Conservation (phyloP, 2,888 invertebrate genomes). For the Hesperia comma region DNA sequence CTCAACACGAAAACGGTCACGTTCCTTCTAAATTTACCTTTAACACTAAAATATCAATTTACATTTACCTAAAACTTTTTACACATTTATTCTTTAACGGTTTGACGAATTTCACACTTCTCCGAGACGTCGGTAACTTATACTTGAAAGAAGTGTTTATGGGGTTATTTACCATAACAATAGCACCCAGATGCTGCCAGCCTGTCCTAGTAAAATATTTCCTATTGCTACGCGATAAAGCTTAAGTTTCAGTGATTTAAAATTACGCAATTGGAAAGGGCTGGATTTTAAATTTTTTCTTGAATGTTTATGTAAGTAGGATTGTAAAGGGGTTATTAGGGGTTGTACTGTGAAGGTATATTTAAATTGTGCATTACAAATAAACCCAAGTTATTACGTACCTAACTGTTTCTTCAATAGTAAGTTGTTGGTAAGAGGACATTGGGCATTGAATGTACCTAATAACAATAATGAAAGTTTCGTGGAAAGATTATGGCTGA, state of each 20-base stretch:
- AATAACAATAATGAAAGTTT: no score
- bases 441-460: no score
- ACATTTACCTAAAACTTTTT: slow-evolving; percentile 20
- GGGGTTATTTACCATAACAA: slow-evolving; percentile 36
- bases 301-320: slow-evolving; percentile 1
- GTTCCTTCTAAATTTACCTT: slow-evolving; percentile 10
- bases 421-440: background rate
- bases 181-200: slow-evolving; percentile 13
- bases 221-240: background rate
- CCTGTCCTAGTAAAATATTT: background rate
- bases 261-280: slow-evolving; percentile 17
- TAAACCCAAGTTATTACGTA: background rate
- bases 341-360: slow-evolving; percentile 5
- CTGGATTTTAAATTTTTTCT: background rate
- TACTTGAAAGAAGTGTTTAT: slow-evolving; percentile 35
- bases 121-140: slow-evolving; percentile 20
- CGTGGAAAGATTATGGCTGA: no score
- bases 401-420: background rate
- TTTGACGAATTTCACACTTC: slow-evolving; percentile 31
- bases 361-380: background rate
- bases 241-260: slow-evolving; percentile 1
- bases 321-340: slow-evolving; percentile 4
- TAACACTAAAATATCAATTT: slow-evolving; percentile 4
- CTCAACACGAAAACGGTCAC: slow-evolving; percentile 13
- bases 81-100: slow-evolving; percentile 32